A percentile compares a stretch with the other conserved stretches of the same genome.
These are phyloP conservation scores for Andrena haemorrhoa DNA, from an alignment of 2,888 invertebrate species.

Conservation along the genomic window DNA sequence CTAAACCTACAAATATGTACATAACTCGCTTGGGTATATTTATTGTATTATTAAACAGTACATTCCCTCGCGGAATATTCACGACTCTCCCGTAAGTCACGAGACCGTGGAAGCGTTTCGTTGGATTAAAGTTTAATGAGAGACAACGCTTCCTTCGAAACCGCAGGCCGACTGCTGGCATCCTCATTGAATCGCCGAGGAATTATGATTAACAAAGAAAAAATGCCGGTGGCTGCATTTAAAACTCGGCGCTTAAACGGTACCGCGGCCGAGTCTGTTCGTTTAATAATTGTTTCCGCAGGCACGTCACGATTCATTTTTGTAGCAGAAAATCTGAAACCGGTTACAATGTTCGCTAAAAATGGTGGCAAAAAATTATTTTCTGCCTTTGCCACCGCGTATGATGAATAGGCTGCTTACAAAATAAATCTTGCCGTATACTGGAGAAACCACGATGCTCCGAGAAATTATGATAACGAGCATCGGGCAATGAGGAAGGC, in stretches of 20 bases:
- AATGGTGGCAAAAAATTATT: neutral
- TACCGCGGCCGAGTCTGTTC: conserved; percentile 42
- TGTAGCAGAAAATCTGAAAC: conserved; percentile 14
- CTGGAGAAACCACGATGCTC: neutral
- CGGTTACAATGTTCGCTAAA: neutral
- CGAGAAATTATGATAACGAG: neutral
- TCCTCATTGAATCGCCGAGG: conserved; percentile 42
- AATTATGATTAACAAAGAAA: conserved; percentile 51
- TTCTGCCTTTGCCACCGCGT: no score
- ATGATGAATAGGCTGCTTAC: neutral
- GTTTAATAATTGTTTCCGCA: conserved; percentile 42
- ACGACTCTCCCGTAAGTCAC: conserved; percentile 13
- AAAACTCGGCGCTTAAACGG: conserved; percentile 40
- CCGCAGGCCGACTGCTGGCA: conserved; percentile 52
- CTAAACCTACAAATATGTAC: neutral
- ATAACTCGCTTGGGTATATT: neutral
- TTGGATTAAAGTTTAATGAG: conserved; percentile 58
- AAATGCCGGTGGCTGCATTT: conserved; percentile 24
- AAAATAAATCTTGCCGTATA: neutral
- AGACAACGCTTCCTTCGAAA: conserved; percentile 44
- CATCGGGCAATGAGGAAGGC: neutral
- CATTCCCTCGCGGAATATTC: conserved; percentile 27
- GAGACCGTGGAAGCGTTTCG: conserved; percentile 39
- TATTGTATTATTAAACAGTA: conserved; percentile 24
- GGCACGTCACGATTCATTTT: conserved; percentile 21